These are phyloP conservation scores for Actinia equina DNA, from an alignment of 64 coral and sea anemone genomes.

Conservation along the genomic window DNA sequence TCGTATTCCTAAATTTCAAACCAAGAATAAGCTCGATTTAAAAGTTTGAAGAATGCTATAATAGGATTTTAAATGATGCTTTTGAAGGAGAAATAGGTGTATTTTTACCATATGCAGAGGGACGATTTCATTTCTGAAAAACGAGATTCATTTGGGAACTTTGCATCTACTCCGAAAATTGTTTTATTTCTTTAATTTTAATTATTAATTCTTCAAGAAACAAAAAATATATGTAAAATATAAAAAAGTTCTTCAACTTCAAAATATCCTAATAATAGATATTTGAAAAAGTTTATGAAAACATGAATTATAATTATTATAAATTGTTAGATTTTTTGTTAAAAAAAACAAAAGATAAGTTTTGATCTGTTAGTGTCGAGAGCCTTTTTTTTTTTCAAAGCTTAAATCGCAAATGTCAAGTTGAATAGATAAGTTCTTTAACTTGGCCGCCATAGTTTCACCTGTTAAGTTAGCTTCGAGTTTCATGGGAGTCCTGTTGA, in stretches of 20 bases:
- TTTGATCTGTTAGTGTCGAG: background rate
- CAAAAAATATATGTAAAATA: too few relatives aligned
- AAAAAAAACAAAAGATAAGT: background rate
- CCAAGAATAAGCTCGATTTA: background rate
- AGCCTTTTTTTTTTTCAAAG: background rate
- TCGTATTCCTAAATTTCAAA: background rate
- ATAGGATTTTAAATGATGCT: background rate
- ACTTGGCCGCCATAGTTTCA: background rate
- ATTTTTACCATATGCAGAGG: background rate
- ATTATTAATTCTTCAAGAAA: too few relatives aligned
- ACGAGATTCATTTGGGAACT: background rate
- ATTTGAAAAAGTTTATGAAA: background rate
- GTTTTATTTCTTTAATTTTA: too few relatives aligned
- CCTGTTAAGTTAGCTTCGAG: background rate
- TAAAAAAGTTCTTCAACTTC: too few relatives aligned
- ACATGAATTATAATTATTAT: background rate
- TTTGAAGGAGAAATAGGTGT: background rate
- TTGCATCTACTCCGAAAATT: background rate
- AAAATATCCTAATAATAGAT: background rate
- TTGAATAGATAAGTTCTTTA: background rate
- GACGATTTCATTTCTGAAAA: background rate
- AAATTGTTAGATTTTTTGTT: background rate
- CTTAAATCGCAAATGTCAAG: background rate
- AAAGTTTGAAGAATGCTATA: background rate
- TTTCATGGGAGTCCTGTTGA: background rate